Conservation (phyloP, 1,140 invertebrate species). For the Hermetia illucens region DNA sequence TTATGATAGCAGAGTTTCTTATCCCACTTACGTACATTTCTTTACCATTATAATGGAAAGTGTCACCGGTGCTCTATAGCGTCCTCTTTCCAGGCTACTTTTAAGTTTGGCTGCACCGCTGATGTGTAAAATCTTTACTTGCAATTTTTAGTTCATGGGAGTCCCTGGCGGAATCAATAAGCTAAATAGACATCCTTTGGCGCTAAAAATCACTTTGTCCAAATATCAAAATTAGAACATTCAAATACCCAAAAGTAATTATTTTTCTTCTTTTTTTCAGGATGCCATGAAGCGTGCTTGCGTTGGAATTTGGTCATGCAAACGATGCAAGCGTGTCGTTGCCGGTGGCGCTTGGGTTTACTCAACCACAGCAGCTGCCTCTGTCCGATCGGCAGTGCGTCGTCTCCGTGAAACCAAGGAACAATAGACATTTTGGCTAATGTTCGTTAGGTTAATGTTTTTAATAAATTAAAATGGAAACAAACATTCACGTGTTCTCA, state of each 20-base stretch:
- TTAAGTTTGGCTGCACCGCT: too few species aligned
- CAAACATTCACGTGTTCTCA: too few species aligned
- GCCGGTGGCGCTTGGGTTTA: conserved; percentile 96
- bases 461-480: neutral
- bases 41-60: too few species aligned
- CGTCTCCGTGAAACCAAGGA: conserved; percentile 86
- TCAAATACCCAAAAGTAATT: neutral
- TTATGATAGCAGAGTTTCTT: too few species aligned
- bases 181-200: too few species aligned
- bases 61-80: too few species aligned
- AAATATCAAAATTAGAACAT: neutral
- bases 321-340: conserved; percentile 87
- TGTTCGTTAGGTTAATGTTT: conserved; percentile 5
- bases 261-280: conserved; percentile 37
- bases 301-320: conserved; percentile 98
- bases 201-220: conserved; percentile 6
- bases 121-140: too few species aligned
- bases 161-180: too few species aligned
- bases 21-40: too few species aligned
- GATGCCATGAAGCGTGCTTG: conserved; percentile 95
- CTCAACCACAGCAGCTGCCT: conserved; percentile 90
- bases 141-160: too few species aligned
- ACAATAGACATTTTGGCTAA: conserved; percentile 18
- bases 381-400: conserved; percentile 87
- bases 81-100: too few species aligned